Evolutionary conservation across 2,888 invertebrate genomes (phyloP).

Genomic region (Aquatica leii): DNA sequence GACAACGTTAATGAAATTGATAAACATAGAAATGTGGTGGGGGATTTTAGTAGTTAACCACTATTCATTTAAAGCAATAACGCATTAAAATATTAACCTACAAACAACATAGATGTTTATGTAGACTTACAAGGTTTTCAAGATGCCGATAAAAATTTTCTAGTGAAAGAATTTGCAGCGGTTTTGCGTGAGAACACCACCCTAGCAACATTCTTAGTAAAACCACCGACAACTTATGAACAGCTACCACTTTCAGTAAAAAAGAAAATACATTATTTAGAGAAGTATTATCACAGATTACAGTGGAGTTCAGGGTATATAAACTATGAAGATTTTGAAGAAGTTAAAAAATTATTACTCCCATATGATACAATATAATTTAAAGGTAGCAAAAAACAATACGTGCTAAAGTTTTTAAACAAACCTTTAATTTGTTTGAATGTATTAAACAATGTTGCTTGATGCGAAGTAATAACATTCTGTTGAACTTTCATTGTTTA

Average conservation of each 20-base stretch:
- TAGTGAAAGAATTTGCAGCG: constrained; percentile 10
- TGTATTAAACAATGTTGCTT: too few species aligned
- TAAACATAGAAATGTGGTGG: too few species aligned
- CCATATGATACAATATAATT: constrained; percentile 4
- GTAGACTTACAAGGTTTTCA: constrained; percentile 15
- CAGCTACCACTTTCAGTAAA: neutral
- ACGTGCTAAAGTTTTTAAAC: neutral
- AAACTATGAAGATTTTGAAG: constrained; percentile 8
- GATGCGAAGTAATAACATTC: too few species aligned
- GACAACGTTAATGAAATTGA: constrained; percentile 16
- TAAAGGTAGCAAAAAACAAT: constrained; percentile 8
- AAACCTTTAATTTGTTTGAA: too few species aligned
- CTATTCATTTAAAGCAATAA: too few species aligned
- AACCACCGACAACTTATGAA: neutral
- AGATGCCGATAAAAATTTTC: neutral
- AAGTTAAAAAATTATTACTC: neutral
- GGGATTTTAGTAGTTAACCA: constrained; percentile 13
- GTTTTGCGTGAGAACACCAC: neutral
- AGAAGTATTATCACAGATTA: constrained; percentile 9
- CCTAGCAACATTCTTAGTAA: neutral
- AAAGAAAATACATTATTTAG: constrained; percentile 7
- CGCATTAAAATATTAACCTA: neutral
- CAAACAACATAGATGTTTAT: too few species aligned
- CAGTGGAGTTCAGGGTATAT: constrained; percentile 9
- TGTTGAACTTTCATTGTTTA: too few species aligned